Evolutionary conservation across 2,797 vertebrate species (phyloP).

Genomic region (Alcedo quadribrachys): DNA sequence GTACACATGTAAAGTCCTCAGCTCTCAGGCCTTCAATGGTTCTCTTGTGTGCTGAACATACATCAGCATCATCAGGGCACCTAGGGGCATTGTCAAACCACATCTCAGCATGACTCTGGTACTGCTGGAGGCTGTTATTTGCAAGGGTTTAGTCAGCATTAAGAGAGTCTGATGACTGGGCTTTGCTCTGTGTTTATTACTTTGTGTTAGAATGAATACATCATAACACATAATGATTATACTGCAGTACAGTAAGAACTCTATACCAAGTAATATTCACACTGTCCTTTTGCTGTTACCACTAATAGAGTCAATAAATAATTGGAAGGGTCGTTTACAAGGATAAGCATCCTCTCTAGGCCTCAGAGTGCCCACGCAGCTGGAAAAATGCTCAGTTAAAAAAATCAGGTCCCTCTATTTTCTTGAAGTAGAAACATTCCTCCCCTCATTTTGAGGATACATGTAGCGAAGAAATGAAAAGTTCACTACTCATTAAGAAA

Average conservation of each 20-base stretch:
- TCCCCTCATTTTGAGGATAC: slow-evolving; percentile 51
- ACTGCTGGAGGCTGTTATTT: not conserved
- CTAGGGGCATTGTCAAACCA: not conserved
- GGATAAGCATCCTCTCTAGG: slow-evolving; percentile 13
- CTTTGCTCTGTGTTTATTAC: not conserved
- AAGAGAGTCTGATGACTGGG: fast-evolving
- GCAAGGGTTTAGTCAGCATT: not conserved
- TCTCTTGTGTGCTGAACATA: fast-evolving
- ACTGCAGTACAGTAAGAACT: not conserved
- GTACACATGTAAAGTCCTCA: fast-evolving
- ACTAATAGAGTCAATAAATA: slow-evolving; percentile 27
- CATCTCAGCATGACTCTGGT: not conserved
- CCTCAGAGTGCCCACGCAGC: not conserved
- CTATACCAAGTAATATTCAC: not conserved
- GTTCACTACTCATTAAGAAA: slow-evolving; percentile 45
- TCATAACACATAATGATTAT: not conserved
- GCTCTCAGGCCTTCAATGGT: fast-evolving
- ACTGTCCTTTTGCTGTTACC: not conserved
- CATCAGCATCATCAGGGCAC: not conserved
- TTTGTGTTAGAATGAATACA: not conserved
- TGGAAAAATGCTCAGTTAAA: slow-evolving; percentile 29
- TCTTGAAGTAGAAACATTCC: not conserved
- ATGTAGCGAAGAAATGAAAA: slow-evolving; percentile 55
- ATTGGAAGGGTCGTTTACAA: not conserved
- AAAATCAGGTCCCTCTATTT: slow-evolving; percentile 52